A percentile compares a stretch with the other conserved stretches of the same genome.
Evolutionary conservation across 1,140 invertebrate genomes (phyloP).

Genomic region (Belonocnema kinseyi): DNA sequence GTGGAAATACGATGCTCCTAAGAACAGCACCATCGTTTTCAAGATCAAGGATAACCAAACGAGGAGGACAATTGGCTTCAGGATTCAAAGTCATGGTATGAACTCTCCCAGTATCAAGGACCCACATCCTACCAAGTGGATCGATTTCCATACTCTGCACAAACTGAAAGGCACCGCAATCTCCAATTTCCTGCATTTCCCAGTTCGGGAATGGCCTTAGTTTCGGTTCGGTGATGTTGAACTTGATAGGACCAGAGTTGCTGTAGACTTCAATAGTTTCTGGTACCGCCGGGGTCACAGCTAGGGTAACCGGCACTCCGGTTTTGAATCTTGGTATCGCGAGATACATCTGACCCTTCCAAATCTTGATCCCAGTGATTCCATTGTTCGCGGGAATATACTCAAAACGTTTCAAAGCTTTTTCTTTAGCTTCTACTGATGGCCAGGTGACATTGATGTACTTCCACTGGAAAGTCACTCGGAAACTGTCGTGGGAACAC

Average conservation of each 20-base stretch:
- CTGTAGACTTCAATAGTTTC: conserved; percentile 46
- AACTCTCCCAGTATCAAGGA: conserved; percentile 80
- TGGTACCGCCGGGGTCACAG: conserved; percentile 73
- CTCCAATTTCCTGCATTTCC: conserved; percentile 79
- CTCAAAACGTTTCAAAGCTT: conserved; percentile 72
- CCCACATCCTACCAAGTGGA: conserved; percentile 82
- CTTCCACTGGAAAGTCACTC: conserved; percentile 73
- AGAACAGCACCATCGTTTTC: conserved; percentile 77
- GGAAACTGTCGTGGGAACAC: conserved; percentile 68
- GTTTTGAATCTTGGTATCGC: conserved; percentile 80
- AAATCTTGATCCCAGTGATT: conserved; percentile 80
- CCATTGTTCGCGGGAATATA: conserved; percentile 80
- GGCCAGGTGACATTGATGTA: conserved; percentile 68
- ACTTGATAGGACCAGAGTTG: conserved; percentile 37
- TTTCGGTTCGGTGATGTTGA: conserved; percentile 77
- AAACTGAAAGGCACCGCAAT: conserved; percentile 81
- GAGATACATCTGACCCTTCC: conserved; percentile 78
- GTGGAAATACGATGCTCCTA: conserved; percentile 77
- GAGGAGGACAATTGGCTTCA: conserved; percentile 78
- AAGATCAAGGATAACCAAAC: conserved; percentile 82
- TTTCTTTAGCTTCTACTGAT: conserved; percentile 64
- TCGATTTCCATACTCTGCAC: conserved; percentile 85
- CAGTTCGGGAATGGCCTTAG: conserved; percentile 82
- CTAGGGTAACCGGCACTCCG: conserved; percentile 82
- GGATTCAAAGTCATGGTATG: conserved; percentile 72